A percentile compares a stretch with the other conserved stretches of the same genome.
phyloP scores from a whole-genome alignment of 2,888 invertebrate species.

The Axea sp. region DNA sequence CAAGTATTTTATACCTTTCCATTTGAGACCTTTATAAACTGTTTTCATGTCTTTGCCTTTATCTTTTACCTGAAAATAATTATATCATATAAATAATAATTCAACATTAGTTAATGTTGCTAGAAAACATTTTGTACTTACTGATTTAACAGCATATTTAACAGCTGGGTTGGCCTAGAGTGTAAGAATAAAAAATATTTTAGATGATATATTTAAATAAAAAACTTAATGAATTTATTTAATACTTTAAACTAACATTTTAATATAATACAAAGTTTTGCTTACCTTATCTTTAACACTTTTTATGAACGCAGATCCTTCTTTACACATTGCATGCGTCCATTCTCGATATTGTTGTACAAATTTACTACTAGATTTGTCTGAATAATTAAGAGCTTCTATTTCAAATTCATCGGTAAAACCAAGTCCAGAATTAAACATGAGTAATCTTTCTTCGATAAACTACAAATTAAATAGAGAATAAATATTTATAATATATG shows the following conservation, averaged over 20 bases:
- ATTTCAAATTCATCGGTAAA: slow-evolving; percentile 97
- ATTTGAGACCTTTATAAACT: slow-evolving; percentile 87
- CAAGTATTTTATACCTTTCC: slow-evolving; percentile 80
- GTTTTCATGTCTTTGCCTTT: slow-evolving; percentile 88
- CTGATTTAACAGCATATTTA: slow-evolving; percentile 83
- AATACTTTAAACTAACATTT: too few species aligned
- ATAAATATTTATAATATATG: not conserved
- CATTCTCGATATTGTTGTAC: slow-evolving; percentile 89
- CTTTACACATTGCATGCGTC: slow-evolving; percentile 88
- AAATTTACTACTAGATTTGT: slow-evolving; percentile 83
- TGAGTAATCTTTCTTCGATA: slow-evolving; percentile 94
- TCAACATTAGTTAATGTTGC: too few species aligned
- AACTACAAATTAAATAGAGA: slow-evolving; percentile 85
- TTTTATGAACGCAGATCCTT: slow-evolving; percentile 91
- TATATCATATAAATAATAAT: not conserved
- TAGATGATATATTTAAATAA: too few species aligned
- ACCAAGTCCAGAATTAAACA: slow-evolving; percentile 95
- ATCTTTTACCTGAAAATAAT: slow-evolving; percentile 83
- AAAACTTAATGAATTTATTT: too few species aligned
- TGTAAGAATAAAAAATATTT: too few species aligned
- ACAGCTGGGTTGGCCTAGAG: slow-evolving; percentile 95
- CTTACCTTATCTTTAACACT: slow-evolving; percentile 92
- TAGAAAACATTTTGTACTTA: not conserved
- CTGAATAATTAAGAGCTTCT: slow-evolving; percentile 88
- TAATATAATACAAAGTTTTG: not conserved